These are phyloP conservation scores for Lutjanus argentimaculatus DNA, from an alignment of 2,797 vertebrate genomes.

Conservation along the genomic window DNA sequence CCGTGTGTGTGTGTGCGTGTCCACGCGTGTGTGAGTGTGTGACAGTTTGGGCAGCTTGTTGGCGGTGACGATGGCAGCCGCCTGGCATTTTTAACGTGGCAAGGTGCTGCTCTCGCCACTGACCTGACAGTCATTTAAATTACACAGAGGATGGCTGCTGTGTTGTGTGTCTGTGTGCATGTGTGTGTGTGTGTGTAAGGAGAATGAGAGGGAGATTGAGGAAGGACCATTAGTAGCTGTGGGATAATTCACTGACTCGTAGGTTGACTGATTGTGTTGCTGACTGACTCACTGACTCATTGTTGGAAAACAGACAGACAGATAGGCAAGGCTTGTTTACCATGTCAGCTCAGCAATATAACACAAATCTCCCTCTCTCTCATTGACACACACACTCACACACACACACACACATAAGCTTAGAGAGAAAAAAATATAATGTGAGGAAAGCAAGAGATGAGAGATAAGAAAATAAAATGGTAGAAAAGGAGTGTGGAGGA, in stretches of 20 bases:
- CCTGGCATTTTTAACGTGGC: conserved; percentile 98
- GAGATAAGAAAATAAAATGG: conserved; percentile 43
- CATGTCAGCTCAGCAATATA: conserved; percentile 73
- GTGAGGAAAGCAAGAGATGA: conserved; percentile 50
- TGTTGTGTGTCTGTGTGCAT: conserved; percentile 43
- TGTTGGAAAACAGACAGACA: conserved; percentile 81
- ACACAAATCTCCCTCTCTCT: conserved; percentile 66
- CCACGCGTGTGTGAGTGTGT: conserved; percentile 78
- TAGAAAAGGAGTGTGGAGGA: conserved; percentile 22
- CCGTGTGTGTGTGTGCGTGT: conserved; percentile 87
- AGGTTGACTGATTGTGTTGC: conserved; percentile 79
- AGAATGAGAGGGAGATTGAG: conserved; percentile 75
- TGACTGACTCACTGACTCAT: conserved; percentile 83
- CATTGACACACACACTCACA: conserved; percentile 26
- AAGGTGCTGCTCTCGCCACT: conserved; percentile 94
- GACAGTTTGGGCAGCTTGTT: conserved; percentile 87
- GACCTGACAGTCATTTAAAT: conserved; percentile 99
- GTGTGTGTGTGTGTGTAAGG: conserved; percentile 41
- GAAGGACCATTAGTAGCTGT: conserved; percentile 86
- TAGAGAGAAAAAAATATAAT: conserved; percentile 38
- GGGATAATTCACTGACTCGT: conserved; percentile 87
- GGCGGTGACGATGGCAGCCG: conserved; percentile 90
- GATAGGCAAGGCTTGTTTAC: conserved; percentile 81
- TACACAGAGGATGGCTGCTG: conserved; percentile 81
- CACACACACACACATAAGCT: conserved; percentile 24